These are phyloP conservation scores for Tachysurus fulvidraco DNA, from an alignment of 2,113 vertebrate species.

Conservation along the genomic window DNA sequence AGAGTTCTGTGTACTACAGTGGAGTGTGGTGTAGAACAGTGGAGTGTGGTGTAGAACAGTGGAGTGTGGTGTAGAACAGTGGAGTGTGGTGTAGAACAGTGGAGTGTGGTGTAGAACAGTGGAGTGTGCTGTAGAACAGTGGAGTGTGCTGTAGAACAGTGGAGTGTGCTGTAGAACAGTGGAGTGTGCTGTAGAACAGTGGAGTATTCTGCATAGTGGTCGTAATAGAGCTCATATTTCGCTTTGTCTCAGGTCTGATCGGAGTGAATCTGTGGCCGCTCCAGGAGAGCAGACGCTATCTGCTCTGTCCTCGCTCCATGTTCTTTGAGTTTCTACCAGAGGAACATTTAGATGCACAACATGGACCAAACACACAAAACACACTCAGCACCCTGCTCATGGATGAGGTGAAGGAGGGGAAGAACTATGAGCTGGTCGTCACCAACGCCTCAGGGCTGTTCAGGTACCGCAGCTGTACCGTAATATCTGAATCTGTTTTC, in stretches of 20 bases:
- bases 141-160: too few relatives aligned
- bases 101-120: too few relatives aligned
- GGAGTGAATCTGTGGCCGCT: constrained; percentile 87
- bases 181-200: neutral
- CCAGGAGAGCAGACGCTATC: constrained; percentile 70
- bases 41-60: neutral
- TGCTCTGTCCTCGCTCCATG: constrained; percentile 83
- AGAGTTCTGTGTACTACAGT: too few relatives aligned
- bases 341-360: constrained; percentile 63
- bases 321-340: constrained; percentile 86
- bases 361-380: too few relatives aligned
- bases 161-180: neutral
- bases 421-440: constrained; percentile 81
- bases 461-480: constrained; percentile 72
- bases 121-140: too few relatives aligned
- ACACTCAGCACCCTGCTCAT: constrained; percentile 68
- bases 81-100: too few relatives aligned
- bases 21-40: neutral
- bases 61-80: neutral
- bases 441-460: constrained; percentile 76
- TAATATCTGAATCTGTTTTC: neutral
- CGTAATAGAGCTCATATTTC: neutral
- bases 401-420: constrained; percentile 78
- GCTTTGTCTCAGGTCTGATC: constrained; percentile 73
- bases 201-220: neutral